Conservation (phyloP, 1,140 invertebrate species). For the Anoplophora glabripennis region DNA sequence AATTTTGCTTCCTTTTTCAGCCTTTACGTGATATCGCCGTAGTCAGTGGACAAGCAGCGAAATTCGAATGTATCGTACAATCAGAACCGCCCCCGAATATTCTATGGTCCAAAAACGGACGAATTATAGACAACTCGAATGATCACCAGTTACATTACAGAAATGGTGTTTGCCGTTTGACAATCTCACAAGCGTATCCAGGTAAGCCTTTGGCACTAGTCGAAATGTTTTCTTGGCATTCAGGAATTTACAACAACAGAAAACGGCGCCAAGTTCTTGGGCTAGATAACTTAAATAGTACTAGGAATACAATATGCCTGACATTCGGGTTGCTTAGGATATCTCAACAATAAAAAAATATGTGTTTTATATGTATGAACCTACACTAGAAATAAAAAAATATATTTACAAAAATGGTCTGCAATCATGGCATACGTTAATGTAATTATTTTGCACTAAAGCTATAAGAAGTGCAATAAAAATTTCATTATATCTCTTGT, state of each 20-base stretch:
- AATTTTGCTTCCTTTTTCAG: constrained; percentile 50
- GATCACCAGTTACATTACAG: constrained; percentile 64
- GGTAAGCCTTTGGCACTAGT: constrained; percentile 50
- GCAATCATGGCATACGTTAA: too few species aligned
- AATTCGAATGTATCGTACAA: constrained; percentile 76
- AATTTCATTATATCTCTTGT: too few species aligned
- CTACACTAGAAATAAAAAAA: too few species aligned
- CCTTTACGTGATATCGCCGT: constrained; percentile 71
- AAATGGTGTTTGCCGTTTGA: constrained; percentile 71
- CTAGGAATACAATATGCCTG: not conserved
- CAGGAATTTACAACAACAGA: too few species aligned
- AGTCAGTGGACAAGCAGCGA: constrained; percentile 65
- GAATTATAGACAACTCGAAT: constrained; percentile 58
- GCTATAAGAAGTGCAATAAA: too few species aligned
- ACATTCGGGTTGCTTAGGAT: not conserved
- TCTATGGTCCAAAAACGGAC: constrained; percentile 68
- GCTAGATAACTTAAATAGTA: too few species aligned
- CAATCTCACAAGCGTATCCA: constrained; percentile 64
- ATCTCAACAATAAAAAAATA: too few species aligned
- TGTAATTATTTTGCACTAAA: too few species aligned
- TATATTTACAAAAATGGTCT: too few species aligned
- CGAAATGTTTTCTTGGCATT: too few species aligned
- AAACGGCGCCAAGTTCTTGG: too few species aligned
- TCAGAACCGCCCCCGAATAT: constrained; percentile 70
- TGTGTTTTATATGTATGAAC: too few species aligned